Conservation (phyloP, 2,888 invertebrate genomes). For the Sussaba pulchella region DNA sequence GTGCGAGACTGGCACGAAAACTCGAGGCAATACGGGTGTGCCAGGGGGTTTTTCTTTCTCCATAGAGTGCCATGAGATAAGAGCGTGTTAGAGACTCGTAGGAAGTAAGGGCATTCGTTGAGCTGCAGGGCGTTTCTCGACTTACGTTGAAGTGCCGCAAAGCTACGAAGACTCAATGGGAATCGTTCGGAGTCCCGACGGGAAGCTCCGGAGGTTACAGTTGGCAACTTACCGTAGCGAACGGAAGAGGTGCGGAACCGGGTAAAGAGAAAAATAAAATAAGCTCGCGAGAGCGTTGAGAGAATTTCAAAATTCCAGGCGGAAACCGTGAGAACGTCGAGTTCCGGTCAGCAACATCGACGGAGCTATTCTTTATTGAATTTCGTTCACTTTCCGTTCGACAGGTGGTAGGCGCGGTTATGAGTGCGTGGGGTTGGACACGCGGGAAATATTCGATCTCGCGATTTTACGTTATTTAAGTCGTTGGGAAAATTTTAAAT, state of each 20-base stretch:
- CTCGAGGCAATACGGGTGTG: constrained; percentile 42
- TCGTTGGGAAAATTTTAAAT: not conserved
- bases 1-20: constrained; percentile 42
- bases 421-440: constrained; percentile 22
- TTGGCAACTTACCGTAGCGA: constrained; percentile 49
- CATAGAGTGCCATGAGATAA: constrained; percentile 33
- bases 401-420: constrained; percentile 53
- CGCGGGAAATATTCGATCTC: not conserved
- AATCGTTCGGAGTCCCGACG: constrained; percentile 44
- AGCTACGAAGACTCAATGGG: constrained; percentile 45
- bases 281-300: constrained; percentile 34
- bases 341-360: constrained; percentile 77
- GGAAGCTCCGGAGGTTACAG: constrained; percentile 26
- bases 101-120: constrained; percentile 54
- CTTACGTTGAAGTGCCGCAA: constrained; percentile 43
- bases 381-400: constrained; percentile 66
- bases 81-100: constrained; percentile 44
- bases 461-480: not conserved
- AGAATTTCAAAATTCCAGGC: constrained; percentile 62
- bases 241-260: constrained; percentile 40
- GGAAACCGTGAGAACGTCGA: constrained; percentile 67
- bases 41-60: constrained; percentile 44
- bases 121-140: constrained; percentile 45
- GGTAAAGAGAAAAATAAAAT: constrained; percentile 49
- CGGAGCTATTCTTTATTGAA: constrained; percentile 75